A percentile compares a stretch with the other conserved stretches of the same genome.
Evolutionary conservation across 2,113 vertebrate genomes (phyloP).

Genomic region (Nothoprocta perdicaria): DNA sequence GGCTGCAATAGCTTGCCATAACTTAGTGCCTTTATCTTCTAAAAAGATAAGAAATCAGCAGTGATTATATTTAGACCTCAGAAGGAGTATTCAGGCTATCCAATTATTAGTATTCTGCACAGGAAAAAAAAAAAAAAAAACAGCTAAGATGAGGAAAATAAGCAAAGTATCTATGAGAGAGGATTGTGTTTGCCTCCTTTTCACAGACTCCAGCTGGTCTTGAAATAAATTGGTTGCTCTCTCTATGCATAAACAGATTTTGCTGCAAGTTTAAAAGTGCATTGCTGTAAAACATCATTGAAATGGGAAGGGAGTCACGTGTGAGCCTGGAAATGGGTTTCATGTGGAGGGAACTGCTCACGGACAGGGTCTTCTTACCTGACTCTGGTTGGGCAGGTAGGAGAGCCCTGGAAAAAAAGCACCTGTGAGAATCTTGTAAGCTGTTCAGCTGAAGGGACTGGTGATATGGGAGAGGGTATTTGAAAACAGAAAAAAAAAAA

Average conservation of each 20-base stretch:
- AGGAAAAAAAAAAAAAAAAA: background rate
- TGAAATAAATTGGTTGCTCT: background rate
- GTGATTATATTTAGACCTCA: background rate
- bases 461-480: background rate
- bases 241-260: background rate
- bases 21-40: background rate
- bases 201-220: background rate
- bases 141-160: background rate
- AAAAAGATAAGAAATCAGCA: background rate
- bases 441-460: background rate
- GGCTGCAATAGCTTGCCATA: background rate
- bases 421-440: background rate
- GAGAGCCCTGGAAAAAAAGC: background rate
- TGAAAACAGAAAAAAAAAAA: background rate
- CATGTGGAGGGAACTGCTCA: background rate
- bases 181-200: background rate
- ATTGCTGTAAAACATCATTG: background rate
- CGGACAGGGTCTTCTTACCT: background rate
- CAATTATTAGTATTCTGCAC: background rate
- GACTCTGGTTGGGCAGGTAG: background rate
- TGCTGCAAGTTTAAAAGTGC: background rate
- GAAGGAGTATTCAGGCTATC: background rate
- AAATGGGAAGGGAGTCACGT: background rate
- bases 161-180: background rate
- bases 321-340: background rate